These are phyloP conservation scores for Caradrina clavipalpis DNA, from an alignment of 2,888 invertebrate genomes.

Conservation along the genomic window DNA sequence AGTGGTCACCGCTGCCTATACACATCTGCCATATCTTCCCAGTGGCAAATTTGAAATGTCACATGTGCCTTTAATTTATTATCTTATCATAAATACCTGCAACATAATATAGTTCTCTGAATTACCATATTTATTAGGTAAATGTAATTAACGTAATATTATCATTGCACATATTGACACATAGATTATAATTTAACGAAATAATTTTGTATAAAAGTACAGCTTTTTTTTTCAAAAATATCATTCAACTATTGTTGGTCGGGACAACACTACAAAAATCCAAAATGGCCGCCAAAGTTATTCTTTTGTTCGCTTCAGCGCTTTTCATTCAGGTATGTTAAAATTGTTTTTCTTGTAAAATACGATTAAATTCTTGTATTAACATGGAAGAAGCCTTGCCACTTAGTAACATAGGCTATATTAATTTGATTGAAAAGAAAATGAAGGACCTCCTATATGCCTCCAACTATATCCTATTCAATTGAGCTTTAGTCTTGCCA, in stretches of 20 bases:
- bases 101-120: not conserved
- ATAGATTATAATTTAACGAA: conserved; percentile 14
- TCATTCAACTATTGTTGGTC: conserved; percentile 25
- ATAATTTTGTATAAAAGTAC: conserved; percentile 38
- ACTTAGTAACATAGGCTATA: too few relatives aligned
- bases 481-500: too few relatives aligned
- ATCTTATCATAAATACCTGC: conserved; percentile 1
- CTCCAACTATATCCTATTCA: too few relatives aligned
- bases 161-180: conserved; percentile 15
- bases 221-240: conserved; percentile 6
- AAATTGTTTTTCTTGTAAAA: not conserved
- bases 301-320: conserved; percentile 45
- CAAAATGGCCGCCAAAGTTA: conserved; percentile 52
- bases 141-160: not conserved
- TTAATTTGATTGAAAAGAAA: too few relatives aligned
- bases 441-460: too few relatives aligned
- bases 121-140: not conserved
- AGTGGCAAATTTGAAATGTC: too few relatives aligned
- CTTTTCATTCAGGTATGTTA: conserved; percentile 32
- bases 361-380: too few relatives aligned
- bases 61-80: not conserved
- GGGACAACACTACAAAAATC: not conserved
- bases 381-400: too few relatives aligned
- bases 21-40: too few relatives aligned
- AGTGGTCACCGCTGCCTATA: too few relatives aligned